These are phyloP conservation scores for Sterrhoptilus dennistouni DNA, from an alignment of 2,113 vertebrate genomes.

Conservation along the genomic window DNA sequence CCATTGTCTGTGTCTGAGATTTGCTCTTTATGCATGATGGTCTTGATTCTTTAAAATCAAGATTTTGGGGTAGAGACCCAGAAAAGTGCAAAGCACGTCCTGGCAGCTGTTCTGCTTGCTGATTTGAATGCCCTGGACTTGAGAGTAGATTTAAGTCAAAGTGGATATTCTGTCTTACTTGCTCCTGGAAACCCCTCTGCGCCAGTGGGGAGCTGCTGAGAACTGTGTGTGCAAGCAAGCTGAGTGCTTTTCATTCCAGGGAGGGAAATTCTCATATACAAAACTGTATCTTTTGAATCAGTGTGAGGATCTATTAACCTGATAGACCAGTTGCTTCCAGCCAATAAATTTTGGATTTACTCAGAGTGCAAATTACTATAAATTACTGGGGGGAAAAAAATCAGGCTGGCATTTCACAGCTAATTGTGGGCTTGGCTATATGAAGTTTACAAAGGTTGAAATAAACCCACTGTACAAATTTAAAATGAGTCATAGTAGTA, in stretches of 20 bases:
- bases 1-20: background rate
- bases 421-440: background rate
- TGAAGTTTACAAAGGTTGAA: constrained; percentile 13
- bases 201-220: rapidly evolving
- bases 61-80: background rate
- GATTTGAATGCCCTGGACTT: background rate
- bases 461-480: background rate
- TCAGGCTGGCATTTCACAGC: background rate
- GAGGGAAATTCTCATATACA: background rate
- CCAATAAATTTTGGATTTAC: background rate
- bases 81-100: background rate
- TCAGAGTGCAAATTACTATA: background rate
- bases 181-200: background rate
- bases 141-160: background rate
- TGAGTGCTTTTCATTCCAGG: background rate
- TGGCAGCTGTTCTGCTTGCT: background rate
- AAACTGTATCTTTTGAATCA: background rate
- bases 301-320: background rate
- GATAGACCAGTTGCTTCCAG: background rate
- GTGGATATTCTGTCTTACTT: background rate
- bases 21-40: background rate
- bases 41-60: background rate
- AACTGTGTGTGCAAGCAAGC: background rate
- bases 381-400: background rate
- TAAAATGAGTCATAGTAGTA: background rate